Percentiles rank a stretch among this genome's conserved stretches.
Conservation (phyloP, 2,113 vertebrate genomes). For the Herpetotheres cachinnans region DNA sequence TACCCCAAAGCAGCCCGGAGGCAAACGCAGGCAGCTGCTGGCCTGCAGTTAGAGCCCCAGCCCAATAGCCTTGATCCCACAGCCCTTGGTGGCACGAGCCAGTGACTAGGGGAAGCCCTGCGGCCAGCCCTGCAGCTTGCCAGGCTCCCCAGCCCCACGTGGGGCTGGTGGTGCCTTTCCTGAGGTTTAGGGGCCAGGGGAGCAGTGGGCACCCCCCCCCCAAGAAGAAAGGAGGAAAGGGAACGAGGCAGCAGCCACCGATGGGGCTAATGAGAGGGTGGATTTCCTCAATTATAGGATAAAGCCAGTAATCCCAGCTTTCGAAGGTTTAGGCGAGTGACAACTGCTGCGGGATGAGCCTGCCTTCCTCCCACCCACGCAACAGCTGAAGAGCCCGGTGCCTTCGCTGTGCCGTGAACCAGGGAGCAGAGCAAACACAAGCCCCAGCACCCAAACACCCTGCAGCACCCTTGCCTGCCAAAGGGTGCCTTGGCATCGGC, state of each 20-base stretch:
- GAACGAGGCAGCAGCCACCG: neutral
- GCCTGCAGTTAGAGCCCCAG: neutral
- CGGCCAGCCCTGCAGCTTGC: neutral
- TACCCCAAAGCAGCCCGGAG: neutral
- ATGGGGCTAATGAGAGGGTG: neutral
- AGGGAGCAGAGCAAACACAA: neutral
- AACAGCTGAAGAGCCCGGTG: neutral
- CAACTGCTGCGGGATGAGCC: neutral
- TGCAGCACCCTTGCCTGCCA: neutral
- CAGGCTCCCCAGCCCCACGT: accelerated
- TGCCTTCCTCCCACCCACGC: neutral
- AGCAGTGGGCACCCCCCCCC: neutral
- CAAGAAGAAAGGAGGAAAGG: neutral
- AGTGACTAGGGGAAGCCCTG: neutral
- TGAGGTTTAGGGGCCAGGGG: accelerated
- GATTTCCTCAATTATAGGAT: neutral
- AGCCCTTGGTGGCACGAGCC: accelerated
- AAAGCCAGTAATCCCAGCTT: neutral
- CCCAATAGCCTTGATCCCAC: neutral
- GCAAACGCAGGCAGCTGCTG: neutral
- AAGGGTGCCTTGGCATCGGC: neutral
- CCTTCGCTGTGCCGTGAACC: accelerated
- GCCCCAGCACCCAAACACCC: neutral
- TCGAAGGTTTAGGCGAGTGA: neutral
- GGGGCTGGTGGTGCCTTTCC: neutral